These are phyloP conservation scores for Trachelus iudaicus DNA, from an alignment of 2,888 invertebrate genomes.

Conservation along the genomic window DNA sequence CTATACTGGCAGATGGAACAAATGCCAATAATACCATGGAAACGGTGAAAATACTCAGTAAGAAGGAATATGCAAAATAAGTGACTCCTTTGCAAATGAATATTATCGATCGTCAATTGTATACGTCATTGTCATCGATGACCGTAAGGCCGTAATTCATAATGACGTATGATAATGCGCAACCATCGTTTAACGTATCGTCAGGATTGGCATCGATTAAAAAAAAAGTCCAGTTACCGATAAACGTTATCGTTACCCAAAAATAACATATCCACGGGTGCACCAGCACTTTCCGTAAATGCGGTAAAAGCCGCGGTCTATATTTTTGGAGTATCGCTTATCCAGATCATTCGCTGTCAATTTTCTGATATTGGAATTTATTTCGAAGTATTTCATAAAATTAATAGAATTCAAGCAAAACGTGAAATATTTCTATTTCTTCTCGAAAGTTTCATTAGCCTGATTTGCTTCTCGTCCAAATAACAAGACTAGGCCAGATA, in stretches of 20 bases:
- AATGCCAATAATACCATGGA: not conserved
- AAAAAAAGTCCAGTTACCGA: not conserved
- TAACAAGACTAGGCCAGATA: not conserved
- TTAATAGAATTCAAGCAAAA: not conserved
- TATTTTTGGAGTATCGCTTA: not conserved
- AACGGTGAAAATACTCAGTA: not conserved
- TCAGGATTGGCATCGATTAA: not conserved
- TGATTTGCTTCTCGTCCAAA: not conserved
- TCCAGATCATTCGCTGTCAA: not conserved
- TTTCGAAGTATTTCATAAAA: not conserved
- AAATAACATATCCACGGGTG: not conserved
- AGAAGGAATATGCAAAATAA: not conserved
- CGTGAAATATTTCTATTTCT: not conserved
- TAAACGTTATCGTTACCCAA: not conserved
- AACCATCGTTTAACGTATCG: not conserved
- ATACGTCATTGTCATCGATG: not conserved
- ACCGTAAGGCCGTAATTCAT: not conserved
- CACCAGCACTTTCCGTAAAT: not conserved
- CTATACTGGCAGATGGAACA: not conserved
- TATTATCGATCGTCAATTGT: not conserved
- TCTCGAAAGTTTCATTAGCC: too few relatives aligned
- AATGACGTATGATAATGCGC: not conserved
- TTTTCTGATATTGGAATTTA: not conserved
- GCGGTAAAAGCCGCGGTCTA: not conserved
- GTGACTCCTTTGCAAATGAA: not conserved